phyloP scores from a whole-genome alignment of 1,140 invertebrate genomes.

The Solen grandis region DNA sequence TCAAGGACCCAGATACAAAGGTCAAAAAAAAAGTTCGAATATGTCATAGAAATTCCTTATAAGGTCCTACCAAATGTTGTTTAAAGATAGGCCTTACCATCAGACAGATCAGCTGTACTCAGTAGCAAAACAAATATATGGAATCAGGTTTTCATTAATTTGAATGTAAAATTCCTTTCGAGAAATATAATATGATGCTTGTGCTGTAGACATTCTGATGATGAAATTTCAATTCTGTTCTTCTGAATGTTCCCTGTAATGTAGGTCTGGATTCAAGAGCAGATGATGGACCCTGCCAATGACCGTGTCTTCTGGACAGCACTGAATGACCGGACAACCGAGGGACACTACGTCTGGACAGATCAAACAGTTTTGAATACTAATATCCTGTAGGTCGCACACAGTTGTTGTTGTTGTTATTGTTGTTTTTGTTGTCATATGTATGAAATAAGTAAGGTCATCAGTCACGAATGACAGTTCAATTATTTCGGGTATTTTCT shows the following conservation, averaged over 20 bases:
- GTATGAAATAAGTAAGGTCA: not conserved
- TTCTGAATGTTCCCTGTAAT: not conserved
- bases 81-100: no score
- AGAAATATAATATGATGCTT: no score
- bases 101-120: no score
- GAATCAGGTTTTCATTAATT: no score
- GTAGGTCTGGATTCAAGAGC: conserved; percentile 11
- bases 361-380: conserved; percentile 7
- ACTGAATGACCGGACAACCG: conserved; percentile 13
- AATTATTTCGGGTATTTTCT: no score
- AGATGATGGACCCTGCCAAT: conserved; percentile 16
- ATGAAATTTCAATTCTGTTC: not conserved
- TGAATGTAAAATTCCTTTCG: no score
- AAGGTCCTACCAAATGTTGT: no score
- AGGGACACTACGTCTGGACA: conserved; percentile 31
- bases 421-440: not conserved
- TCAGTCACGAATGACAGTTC: no score
- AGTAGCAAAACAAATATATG: no score
- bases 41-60: not conserved
- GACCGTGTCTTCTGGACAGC: conserved; percentile 26
- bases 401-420: not conserved
- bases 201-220: no score
- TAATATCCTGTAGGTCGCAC: conserved; percentile 26
- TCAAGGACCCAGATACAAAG: conserved; percentile 29
- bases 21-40: conserved; percentile 3